Evolutionary conservation across 2,888 invertebrate genomes (phyloP).

Genomic region (Pomacea canaliculata): DNA sequence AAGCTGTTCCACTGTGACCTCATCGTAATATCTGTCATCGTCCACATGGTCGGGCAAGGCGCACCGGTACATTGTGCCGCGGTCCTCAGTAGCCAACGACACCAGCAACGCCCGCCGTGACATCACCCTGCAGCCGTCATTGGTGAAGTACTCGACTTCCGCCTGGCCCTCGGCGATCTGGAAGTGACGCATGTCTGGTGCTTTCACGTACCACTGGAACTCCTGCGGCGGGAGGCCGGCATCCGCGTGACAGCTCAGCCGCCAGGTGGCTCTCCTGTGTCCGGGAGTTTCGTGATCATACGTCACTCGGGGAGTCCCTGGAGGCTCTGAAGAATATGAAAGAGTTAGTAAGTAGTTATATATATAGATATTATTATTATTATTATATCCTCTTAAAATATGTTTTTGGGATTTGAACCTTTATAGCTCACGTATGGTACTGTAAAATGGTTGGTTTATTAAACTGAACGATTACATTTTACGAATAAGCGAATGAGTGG

Average conservation of each 20-base stretch:
- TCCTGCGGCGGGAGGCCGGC: conserved; percentile 12
- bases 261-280: background rate
- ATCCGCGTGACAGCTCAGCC: conserved; percentile 9
- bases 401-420: no score
- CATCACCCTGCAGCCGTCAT: conserved; percentile 21
- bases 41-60: conserved; percentile 25
- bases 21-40: conserved; percentile 20
- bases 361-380: no score
- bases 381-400: no score
- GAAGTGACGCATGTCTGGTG: conserved; percentile 7
- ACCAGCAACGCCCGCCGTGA: conserved; percentile 20
- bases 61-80: conserved; percentile 27
- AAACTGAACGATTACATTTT: background rate
- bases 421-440: background rate
- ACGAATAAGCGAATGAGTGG: no score
- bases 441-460: background rate
- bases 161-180: conserved; percentile 16
- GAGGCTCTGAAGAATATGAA: background rate
- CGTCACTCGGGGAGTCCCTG: background rate
- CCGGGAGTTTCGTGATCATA: background rate
- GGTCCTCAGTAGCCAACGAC: conserved; percentile 4
- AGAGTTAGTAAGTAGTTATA: background rate
- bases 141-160: conserved; percentile 10
- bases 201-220: conserved; percentile 20
- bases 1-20: conserved; percentile 6